Evolutionary conservation across 2,113 vertebrate species (phyloP).

Genomic region (Osmerus eperlanus): DNA sequence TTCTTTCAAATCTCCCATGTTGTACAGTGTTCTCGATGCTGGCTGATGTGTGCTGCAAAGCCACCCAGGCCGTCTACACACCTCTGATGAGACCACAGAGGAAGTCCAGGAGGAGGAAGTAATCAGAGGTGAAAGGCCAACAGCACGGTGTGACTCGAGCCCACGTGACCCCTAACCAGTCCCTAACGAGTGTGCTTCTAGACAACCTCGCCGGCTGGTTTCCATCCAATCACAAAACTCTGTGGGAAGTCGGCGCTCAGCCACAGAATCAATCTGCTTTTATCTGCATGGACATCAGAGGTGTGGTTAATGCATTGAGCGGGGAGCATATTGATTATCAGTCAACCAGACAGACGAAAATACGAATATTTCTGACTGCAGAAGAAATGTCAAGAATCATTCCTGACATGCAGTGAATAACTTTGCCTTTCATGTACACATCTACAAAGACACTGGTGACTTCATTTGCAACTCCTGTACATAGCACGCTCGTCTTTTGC

Average conservation of each 20-base stretch:
- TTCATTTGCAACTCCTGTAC: too few species aligned
- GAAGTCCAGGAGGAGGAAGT: background rate
- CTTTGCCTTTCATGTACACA: too few species aligned
- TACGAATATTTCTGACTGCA: background rate
- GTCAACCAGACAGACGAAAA: background rate
- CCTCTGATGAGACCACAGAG: background rate
- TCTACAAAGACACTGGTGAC: too few species aligned
- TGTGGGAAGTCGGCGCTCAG: slow-evolving; percentile 14
- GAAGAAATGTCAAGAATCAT: too few species aligned
- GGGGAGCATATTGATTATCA: slow-evolving; percentile 5
- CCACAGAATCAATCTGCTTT: slow-evolving; percentile 16
- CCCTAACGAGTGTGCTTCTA: slow-evolving; percentile 5
- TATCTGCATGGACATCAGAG: slow-evolving; percentile 7
- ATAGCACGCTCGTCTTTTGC: too few species aligned
- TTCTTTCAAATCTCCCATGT: too few species aligned
- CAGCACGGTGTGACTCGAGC: background rate
- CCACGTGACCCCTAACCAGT: too few species aligned
- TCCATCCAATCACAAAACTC: slow-evolving; percentile 14
- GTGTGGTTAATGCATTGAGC: slow-evolving; percentile 35
- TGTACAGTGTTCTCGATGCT: too few species aligned
- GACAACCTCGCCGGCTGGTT: slow-evolving; percentile 15
- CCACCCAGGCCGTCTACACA: slow-evolving; percentile 1
- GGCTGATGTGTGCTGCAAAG: slow-evolving; percentile 7
- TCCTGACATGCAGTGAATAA: too few species aligned
- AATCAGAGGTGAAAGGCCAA: background rate